These are phyloP conservation scores for Apotomis turbidana DNA, from an alignment of 2,888 invertebrate species.

Conservation along the genomic window DNA sequence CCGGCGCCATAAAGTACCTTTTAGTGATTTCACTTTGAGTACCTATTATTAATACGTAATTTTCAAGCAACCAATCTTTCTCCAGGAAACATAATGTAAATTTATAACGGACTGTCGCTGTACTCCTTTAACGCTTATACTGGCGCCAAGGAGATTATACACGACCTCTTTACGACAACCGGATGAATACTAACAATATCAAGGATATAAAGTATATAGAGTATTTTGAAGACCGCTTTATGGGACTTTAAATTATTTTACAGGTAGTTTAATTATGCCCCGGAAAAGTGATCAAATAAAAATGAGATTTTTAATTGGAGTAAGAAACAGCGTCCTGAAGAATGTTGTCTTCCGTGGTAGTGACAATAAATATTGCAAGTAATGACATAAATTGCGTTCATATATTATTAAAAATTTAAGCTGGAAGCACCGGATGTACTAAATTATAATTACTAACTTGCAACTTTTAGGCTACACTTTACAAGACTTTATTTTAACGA, in stretches of 20 bases:
- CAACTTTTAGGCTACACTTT: too few relatives aligned
- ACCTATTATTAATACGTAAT: not conserved
- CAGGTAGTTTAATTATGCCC: slow-evolving; percentile 20
- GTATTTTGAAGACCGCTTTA: slow-evolving; percentile 31
- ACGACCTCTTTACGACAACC: slow-evolving; percentile 26
- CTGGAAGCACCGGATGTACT: too few relatives aligned
- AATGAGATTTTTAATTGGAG: slow-evolving; percentile 16
- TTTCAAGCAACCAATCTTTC: not conserved
- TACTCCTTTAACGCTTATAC: slow-evolving; percentile 13
- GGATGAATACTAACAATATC: slow-evolving; percentile 28
- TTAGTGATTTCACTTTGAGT: not conserved
- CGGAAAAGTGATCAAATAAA: slow-evolving; percentile 9
- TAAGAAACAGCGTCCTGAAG: not conserved
- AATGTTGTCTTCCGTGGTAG: not conserved
- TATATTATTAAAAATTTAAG: not conserved
- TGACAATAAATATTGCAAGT: too few relatives aligned
- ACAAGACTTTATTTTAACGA: too few relatives aligned
- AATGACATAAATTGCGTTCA: not conserved
- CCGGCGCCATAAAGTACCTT: not conserved
- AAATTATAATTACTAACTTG: too few relatives aligned
- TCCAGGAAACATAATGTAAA: slow-evolving; percentile 9
- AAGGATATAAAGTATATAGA: slow-evolving; percentile 15
- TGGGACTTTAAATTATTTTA: slow-evolving; percentile 16
- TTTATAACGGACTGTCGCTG: slow-evolving; percentile 15
- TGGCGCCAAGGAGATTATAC: slow-evolving; percentile 18